phyloP scores from a whole-genome alignment of 2,888 invertebrate genomes.

The Escarpia spicata region DNA sequence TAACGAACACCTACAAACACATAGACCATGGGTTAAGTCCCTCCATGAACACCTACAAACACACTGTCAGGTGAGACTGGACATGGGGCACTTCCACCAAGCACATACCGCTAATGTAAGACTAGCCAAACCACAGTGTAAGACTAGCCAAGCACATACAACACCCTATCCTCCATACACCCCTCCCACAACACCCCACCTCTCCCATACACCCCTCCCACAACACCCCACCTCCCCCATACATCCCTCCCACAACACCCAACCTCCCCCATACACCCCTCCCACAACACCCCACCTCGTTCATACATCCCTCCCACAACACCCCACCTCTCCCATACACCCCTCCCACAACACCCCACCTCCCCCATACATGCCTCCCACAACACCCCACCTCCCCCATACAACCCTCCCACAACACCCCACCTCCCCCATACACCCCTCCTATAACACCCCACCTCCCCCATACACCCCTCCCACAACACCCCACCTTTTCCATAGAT shows the following conservation, averaged over 20 bases:
- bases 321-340: no score
- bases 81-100: no score
- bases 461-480: neutral
- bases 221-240: neutral
- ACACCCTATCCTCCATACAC: neutral
- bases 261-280: no score
- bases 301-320: neutral
- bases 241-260: no score
- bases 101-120: no score
- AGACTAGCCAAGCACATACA: neutral
- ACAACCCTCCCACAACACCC: neutral
- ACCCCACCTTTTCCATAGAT: neutral
- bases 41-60: conserved; percentile 84
- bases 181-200: neutral
- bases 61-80: neutral
- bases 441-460: neutral
- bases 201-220: neutral
- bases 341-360: no score
- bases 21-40: conserved; percentile 79
- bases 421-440: no score
- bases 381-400: neutral
- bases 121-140: no score
- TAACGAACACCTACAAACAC: no score
- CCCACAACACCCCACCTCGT: neutral
- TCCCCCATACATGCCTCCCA: no score